Evolutionary conservation across 2,797 vertebrate genomes (phyloP), one percentile per base, ranked within the genome.

Genomic region (Adrianichthys oophorus): DNA sequence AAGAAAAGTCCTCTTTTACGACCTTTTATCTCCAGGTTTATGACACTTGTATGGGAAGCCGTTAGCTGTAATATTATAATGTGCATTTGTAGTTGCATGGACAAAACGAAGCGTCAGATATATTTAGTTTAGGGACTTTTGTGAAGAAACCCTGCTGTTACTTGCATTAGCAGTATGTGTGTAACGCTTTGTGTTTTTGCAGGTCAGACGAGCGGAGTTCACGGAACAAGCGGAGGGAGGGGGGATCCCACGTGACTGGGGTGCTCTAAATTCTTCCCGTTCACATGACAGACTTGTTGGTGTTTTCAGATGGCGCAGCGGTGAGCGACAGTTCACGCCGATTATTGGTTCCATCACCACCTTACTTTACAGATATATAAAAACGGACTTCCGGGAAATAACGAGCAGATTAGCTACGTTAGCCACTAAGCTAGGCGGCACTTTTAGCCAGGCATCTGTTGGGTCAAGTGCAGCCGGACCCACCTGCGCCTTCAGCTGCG

Each of bases 231-330:
- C 4, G 13, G 16, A 2, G 8, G n/a, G 23, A 40, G 3, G 43
- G 72, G 63, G 1, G 29, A 52, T 0, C 37, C 85, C 90, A 92
- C 90, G 90, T 92, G 91, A 92, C 80, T 4, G 57, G 32, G 59
- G 17, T 48, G 67, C 74, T 52, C 71, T 63, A 41, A 61, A 49
- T 17, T 72, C 74, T 8, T 5, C 47, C 49, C 17, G 78, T 81
- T 91, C 91, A 92, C 90, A 80, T 90, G 90, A 91, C 65, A 54
- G 73, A 64, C 58, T 64, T 37, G 32, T 37, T 56, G 70, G 73
- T 52, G 70, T 60, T 43, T 47, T 32, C 52, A 29, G 29, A 19
- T 49, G 0, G 7, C 1, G 47, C 14, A 44, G 32, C 68, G 57
- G 41, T 49, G 62, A 66, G 29, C 21, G 21, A 67, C 62, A 13